Conservation (phyloP, 2,113 vertebrate genomes). For the Tachycineta bicolor region DNA sequence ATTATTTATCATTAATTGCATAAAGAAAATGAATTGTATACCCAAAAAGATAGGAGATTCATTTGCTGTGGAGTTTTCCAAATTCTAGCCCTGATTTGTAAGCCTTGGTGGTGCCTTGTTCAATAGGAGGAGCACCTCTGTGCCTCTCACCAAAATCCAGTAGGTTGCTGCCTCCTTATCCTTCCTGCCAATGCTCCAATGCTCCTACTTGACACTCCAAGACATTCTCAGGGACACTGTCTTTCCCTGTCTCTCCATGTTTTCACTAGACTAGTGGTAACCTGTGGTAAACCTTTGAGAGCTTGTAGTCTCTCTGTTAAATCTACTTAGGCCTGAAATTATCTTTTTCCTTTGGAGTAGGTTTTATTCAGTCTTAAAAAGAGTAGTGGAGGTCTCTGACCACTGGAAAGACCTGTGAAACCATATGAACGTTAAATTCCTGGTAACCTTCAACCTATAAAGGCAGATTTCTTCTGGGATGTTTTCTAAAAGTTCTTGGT, state of each 20-base stretch:
- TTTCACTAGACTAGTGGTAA: not conserved
- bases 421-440: not conserved
- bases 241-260: not conserved
- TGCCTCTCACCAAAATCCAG: not conserved
- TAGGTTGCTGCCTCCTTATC: rapidly evolving
- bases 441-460: not conserved
- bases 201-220: not conserved
- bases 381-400: not conserved
- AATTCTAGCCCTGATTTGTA: not conserved
- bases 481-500: not conserved
- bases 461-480: not conserved
- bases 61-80: not conserved
- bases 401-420: not conserved
- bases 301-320: not conserved
- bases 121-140: rapidly evolving
- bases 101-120: not conserved
- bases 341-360: not conserved
- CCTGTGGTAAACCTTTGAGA: not conserved
- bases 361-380: not conserved
- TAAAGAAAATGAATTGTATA: not conserved
- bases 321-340: not conserved
- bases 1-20: too few species aligned
- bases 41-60: rapidly evolving
- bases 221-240: rapidly evolving
- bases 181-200: not conserved